Percentiles rank a stretch among this genome's conserved stretches.
Evolutionary conservation across 2,797 vertebrate species (phyloP).

Genomic region (Melanotaenia pygmaea): DNA sequence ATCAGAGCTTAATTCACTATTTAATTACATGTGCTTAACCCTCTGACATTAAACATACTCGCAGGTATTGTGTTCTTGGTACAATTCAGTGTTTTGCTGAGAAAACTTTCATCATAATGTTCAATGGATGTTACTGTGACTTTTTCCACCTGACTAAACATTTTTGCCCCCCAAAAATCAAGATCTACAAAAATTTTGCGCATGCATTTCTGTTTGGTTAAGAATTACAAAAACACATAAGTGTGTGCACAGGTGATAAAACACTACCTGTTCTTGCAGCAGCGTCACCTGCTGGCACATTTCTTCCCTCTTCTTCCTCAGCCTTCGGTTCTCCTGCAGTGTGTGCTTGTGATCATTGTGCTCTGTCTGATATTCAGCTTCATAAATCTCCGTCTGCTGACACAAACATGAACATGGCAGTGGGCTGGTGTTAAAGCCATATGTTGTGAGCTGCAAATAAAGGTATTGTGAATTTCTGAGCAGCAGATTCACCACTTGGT

Average conservation of each 20-base stretch:
- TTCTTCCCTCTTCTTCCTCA: slow-evolving; percentile 82
- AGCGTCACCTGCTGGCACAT: slow-evolving; percentile 85
- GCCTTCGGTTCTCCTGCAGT: slow-evolving; percentile 81
- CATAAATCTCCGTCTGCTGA: slow-evolving; percentile 83
- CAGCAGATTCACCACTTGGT: slow-evolving; percentile 69
- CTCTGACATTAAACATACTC: too few species aligned
- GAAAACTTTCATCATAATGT: too few species aligned
- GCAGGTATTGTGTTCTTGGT: too few species aligned
- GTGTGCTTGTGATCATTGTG: slow-evolving; percentile 84
- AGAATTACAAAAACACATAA: too few species aligned
- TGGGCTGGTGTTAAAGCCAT: slow-evolving; percentile 19
- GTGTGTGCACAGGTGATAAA: not conserved
- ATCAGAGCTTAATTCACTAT: not conserved
- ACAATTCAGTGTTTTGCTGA: too few species aligned
- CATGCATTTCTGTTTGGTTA: too few species aligned
- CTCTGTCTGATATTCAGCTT: slow-evolving; percentile 83
- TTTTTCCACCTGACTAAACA: too few species aligned
- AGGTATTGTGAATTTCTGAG: not conserved
- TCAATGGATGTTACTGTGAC: too few species aligned
- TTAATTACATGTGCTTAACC: not conserved
- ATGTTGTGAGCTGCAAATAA: slow-evolving; percentile 26
- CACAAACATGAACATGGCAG: slow-evolving; percentile 43
- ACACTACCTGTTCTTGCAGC: slow-evolving; percentile 83
- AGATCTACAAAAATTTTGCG: too few species aligned
- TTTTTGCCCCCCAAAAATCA: too few species aligned